Conservation (phyloP, 2,113 vertebrate species). For the Sylvietta virens region DNA sequence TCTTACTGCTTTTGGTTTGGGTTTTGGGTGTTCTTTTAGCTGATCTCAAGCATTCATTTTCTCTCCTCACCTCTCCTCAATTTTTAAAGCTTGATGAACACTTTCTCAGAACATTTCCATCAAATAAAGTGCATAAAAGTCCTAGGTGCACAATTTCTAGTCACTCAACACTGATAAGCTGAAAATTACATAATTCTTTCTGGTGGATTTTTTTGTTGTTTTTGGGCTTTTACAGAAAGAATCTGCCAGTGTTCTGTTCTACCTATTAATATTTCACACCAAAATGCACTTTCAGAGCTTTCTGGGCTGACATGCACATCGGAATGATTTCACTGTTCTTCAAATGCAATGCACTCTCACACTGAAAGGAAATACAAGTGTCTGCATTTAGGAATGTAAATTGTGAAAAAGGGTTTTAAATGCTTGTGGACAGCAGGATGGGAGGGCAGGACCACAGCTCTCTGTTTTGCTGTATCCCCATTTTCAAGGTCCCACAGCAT, state of each 20-base stretch:
- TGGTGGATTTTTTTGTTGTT: not conserved
- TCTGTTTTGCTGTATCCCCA: not conserved
- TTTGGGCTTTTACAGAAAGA: slow-evolving; percentile 53
- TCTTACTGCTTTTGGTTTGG: not conserved
- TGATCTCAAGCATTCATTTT: not conserved
- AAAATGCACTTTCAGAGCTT: slow-evolving; percentile 50
- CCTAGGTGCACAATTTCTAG: not conserved
- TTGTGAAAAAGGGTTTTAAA: slow-evolving; percentile 16
- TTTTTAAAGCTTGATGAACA: not conserved
- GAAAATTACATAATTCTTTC: slow-evolving; percentile 48
- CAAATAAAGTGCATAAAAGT: slow-evolving; percentile 46
- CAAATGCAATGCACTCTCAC: not conserved
- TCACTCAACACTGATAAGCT: not conserved
- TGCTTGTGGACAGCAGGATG: not conserved
- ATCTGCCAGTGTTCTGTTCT: slow-evolving; percentile 22
- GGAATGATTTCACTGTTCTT: slow-evolving; percentile 30
- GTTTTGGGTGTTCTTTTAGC: not conserved
- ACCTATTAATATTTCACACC: slow-evolving; percentile 65
- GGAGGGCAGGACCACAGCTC: not conserved
- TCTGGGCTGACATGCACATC: not conserved
- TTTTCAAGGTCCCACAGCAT: not conserved
- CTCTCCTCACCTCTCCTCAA: not conserved
- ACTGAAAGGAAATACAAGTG: not conserved
- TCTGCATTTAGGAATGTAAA: not conserved
- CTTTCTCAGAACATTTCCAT: slow-evolving; percentile 46